Base-by-base conservation (phyloP, 2,888 invertebrate genomes). In the Drosophila maculinotata region DNA sequence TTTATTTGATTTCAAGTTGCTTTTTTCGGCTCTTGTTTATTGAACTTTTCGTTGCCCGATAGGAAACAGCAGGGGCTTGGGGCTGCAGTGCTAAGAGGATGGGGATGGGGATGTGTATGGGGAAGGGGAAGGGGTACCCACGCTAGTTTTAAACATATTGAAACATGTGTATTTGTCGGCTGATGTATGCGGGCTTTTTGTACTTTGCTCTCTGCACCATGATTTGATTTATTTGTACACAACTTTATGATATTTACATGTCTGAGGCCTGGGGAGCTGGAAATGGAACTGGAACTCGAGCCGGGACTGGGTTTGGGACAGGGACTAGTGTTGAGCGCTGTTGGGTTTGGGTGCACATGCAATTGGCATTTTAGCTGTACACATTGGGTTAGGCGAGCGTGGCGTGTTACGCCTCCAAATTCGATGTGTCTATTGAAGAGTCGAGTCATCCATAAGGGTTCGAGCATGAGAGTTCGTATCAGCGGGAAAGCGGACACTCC, bases 181-280 rank as follows among this genome's bases (percentile, higher is more conserved):
- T 65, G 70, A 52, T 73, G 68, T 62, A 83, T 83, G 78, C 83
- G 80, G 80, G 80, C 66, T 79, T 68, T 79, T 83, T 80, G 80
- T 76, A 77, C 80, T 69, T 54, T 62, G 59, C 48, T 35, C 66
- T n/a, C 17, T 20, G 52, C 42, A 59, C 58, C 63, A 60, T 63
- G 70, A 80, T 80, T 81, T 83, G 83, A 81, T 83, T 81, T 81
- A 81, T 83, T 80, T 81, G 80, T 81, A 78, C 83, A 83, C 75
- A 75, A 67, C 64, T 81, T 81, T 81, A 79, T 81, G 72, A 76
- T 83, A 83, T 81, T 81, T 83, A 80, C 80, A 79, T 76, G 70
- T 67, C 72, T 60, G 69, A 56, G 44, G 57, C 35, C 56, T 44
- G 48, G 49, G 36, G 36, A 20, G 10, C 36, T 17, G 2, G 33